Percentiles rank a stretch among this genome's conserved stretches.
These are phyloP conservation scores for Orius insidiosus DNA, from an alignment of 1,140 invertebrate species.

Conservation along the genomic window DNA sequence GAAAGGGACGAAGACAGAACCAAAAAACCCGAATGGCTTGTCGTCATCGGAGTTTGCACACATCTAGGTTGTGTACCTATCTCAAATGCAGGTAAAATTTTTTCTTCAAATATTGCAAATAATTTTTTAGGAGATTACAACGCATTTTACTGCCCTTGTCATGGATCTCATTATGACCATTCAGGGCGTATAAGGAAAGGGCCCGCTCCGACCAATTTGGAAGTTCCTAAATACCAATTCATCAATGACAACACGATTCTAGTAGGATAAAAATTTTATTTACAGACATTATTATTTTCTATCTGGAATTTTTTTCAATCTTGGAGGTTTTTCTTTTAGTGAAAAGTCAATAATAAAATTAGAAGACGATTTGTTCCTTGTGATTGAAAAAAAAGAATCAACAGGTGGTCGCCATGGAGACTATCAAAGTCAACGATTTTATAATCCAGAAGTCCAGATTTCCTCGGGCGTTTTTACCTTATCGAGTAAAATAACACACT, in stretches of 20 bases:
- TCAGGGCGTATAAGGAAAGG: conserved; percentile 92
- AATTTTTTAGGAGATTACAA: conserved; percentile 43
- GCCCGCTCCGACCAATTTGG: conserved; percentile 86
- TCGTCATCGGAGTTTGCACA: conserved; percentile 89
- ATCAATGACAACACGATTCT: conserved; percentile 30
- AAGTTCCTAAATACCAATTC: conserved; percentile 73
- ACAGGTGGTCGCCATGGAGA: no score
- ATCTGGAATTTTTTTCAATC: no score
- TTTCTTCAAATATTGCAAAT: no score
- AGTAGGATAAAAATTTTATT: conserved; percentile 11
- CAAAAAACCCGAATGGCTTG: conserved; percentile 68
- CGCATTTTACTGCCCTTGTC: conserved; percentile 96
- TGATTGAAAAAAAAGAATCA: no score
- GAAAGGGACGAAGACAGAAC: conserved; percentile 62
- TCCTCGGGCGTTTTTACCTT: no score
- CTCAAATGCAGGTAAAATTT: conserved; percentile 48
- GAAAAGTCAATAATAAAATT: no score
- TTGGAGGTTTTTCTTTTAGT: no score
- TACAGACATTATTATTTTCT: no score
- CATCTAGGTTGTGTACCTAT: conserved; percentile 93
- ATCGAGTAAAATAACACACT: no score
- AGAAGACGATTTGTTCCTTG: no score
- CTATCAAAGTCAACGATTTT: no score
- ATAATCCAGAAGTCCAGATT: no score
- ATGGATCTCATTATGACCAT: conserved; percentile 94